Evolutionary conservation across 2,888 invertebrate genomes (phyloP).

Genomic region (Opisthograptis luteolata): DNA sequence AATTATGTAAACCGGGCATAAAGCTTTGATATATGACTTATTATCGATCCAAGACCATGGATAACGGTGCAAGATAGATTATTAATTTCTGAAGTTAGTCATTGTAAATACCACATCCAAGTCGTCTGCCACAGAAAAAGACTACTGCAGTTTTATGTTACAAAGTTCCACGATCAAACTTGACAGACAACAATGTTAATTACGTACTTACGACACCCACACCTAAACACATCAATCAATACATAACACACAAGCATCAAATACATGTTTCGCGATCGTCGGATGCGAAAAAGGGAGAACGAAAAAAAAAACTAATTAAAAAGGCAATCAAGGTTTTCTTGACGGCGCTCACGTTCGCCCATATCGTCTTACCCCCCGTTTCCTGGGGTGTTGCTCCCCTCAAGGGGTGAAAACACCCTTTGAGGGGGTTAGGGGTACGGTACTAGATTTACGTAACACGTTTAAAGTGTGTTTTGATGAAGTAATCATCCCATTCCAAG

Average conservation of each 20-base stretch:
- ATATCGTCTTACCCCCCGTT: constrained; percentile 83
- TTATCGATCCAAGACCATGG: too few species aligned
- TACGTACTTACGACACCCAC: too few species aligned
- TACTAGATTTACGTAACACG: constrained; percentile 85
- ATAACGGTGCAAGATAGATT: too few species aligned
- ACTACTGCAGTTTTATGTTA: too few species aligned
- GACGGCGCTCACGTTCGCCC: constrained; percentile 85
- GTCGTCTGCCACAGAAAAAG: too few species aligned
- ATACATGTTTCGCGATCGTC: constrained; percentile 79
- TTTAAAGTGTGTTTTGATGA: constrained; percentile 85
- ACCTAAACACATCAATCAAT: constrained; percentile 52
- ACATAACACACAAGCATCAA: constrained; percentile 56
- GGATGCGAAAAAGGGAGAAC: constrained; percentile 81
- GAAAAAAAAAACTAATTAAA: constrained; percentile 83
- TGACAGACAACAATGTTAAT: too few species aligned
- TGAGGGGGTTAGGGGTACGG: constrained; percentile 65
- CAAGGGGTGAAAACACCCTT: constrained; percentile 57
- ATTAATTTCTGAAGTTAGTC: too few species aligned
- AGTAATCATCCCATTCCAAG: constrained; percentile 84
- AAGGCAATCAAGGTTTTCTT: constrained; percentile 85
- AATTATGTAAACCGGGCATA: too few species aligned
- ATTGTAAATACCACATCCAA: too few species aligned
- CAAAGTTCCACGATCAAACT: too few species aligned
- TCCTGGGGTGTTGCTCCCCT: constrained; percentile 60
- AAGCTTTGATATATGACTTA: too few species aligned